Percentiles rank a stretch among this genome's conserved stretches.
These are phyloP conservation scores for Netelia virgata DNA, from an alignment of 2,888 invertebrate species.

Conservation along the genomic window DNA sequence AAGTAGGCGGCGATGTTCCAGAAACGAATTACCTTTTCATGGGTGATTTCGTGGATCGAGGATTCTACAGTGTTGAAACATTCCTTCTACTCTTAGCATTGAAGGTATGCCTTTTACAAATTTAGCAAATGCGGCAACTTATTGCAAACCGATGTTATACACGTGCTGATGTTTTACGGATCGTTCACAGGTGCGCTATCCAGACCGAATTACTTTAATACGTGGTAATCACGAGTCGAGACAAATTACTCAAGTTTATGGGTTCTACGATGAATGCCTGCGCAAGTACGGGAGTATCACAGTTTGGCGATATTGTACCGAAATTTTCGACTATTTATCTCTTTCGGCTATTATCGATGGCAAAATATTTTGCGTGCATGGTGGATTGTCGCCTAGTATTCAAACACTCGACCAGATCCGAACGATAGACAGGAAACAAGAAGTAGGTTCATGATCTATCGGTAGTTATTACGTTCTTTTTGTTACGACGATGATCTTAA, in stretches of 20 bases:
- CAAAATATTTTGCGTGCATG: constrained; percentile 99
- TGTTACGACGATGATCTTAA: not conserved
- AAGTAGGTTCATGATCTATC: constrained; percentile 83
- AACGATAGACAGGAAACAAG: constrained; percentile 99
- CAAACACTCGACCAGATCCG: constrained; percentile 99
- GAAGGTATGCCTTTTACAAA: constrained; percentile 89
- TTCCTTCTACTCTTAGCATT: constrained; percentile 97
- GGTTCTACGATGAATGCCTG: constrained; percentile 99
- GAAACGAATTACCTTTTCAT: constrained; percentile 99
- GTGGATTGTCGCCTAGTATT: constrained; percentile 99
- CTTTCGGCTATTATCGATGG: constrained; percentile 99
- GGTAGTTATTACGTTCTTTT: constrained; percentile 10
- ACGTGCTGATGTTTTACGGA: constrained; percentile 20
- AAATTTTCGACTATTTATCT: constrained; percentile 99
- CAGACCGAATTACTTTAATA: constrained; percentile 99
- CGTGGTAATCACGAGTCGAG: constrained; percentile 99
- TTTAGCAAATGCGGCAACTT: not conserved
- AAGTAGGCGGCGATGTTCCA: constrained; percentile 99
- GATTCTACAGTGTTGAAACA: constrained; percentile 99
- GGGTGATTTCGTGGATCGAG: constrained; percentile 99
- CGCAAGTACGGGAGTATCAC: constrained; percentile 99
- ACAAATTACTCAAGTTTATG: constrained; percentile 99
- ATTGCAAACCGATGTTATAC: constrained; percentile 1
- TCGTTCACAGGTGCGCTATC: constrained; percentile 95
- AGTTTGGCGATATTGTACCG: constrained; percentile 99